Conservation (phyloP, 2,113 vertebrate genomes). For the Neogobius melanostomus region DNA sequence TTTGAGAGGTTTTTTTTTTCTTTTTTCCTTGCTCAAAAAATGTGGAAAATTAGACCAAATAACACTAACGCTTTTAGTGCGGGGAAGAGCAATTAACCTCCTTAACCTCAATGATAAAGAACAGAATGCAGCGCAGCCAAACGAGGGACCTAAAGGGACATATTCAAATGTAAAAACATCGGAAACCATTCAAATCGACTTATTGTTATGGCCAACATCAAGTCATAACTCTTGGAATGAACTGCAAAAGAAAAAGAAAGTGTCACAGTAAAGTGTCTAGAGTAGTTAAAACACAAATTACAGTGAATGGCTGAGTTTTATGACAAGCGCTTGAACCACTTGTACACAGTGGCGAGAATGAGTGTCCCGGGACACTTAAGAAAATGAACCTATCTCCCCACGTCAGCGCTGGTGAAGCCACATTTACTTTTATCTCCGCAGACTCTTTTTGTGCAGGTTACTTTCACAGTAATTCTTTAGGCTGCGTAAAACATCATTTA, state of each 20-base stretch:
- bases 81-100: slow-evolving; percentile 6
- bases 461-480: background rate
- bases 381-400: slow-evolving; percentile 16
- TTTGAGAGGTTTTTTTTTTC: background rate
- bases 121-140: background rate
- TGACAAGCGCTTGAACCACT: slow-evolving; percentile 15
- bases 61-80: background rate
- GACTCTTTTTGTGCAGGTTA: background rate
- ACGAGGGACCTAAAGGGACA: background rate
- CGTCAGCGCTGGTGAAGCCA: slow-evolving; percentile 19
- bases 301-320: slow-evolving; percentile 22
- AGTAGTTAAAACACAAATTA: background rate
- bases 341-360: background rate
- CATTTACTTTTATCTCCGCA: slow-evolving; percentile 4
- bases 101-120: background rate
- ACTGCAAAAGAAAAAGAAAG: no score
- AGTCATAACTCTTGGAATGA: no score
- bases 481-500: background rate
- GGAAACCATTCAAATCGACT: background rate
- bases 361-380: slow-evolving; percentile 7
- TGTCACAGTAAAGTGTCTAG: no score
- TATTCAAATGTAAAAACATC: background rate
- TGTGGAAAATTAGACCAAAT: slow-evolving; percentile 12
- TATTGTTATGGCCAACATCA: background rate
- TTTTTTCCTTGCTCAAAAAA: background rate